These are phyloP conservation scores for Antigone vipio DNA, from an alignment of 2,113 vertebrate species.

Conservation along the genomic window DNA sequence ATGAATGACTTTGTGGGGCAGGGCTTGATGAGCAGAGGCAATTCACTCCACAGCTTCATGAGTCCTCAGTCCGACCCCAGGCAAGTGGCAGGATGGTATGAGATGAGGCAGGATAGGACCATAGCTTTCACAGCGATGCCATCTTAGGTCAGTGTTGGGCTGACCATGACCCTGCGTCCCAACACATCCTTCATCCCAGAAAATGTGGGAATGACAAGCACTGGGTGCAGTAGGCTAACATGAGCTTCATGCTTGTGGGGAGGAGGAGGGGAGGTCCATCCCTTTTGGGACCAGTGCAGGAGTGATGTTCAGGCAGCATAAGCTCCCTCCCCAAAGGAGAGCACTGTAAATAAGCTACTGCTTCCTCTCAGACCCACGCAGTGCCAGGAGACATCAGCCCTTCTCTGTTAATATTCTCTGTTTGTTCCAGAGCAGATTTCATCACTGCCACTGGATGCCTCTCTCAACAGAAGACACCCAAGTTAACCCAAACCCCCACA, in stretches of 20 bases:
- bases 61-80: not conserved
- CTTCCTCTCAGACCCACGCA: not conserved
- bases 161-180: not conserved
- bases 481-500: not conserved
- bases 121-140: not conserved
- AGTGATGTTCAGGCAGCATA: not conserved
- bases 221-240: not conserved
- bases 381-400: not conserved
- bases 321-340: not conserved
- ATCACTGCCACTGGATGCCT: not conserved
- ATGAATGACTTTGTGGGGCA: not conserved
- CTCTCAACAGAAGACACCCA: slow-evolving; percentile 1
- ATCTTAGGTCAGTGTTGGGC: not conserved
- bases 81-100: not conserved
- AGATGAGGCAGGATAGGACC: not conserved
- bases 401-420: not conserved
- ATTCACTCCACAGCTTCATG: not conserved
- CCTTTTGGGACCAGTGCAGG: not conserved
- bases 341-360: not conserved
- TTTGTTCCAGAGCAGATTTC: slow-evolving; percentile 13
- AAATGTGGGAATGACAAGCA: not conserved
- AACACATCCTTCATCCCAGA: not conserved
- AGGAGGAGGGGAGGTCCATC: not conserved
- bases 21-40: not conserved
- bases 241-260: fast-evolving